Evolutionary conservation across 2,113 vertebrate species (phyloP).

Genomic region (Fukomys damarensis): DNA sequence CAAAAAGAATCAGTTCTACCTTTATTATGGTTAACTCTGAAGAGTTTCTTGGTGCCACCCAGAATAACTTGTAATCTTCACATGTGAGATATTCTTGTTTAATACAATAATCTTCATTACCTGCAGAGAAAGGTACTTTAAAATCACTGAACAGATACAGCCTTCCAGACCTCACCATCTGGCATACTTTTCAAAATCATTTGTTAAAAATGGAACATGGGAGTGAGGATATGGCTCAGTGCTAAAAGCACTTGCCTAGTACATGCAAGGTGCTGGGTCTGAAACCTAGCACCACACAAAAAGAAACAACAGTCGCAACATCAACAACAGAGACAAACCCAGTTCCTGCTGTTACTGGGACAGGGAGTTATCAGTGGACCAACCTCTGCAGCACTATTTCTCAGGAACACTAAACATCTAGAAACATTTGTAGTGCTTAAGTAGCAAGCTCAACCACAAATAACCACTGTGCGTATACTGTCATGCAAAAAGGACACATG

Average conservation of each 20-base stretch:
- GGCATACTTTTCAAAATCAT: conserved; percentile 53
- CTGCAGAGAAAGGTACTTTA: conserved; percentile 80
- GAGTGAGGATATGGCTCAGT: background rate
- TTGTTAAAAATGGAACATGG: conserved; percentile 44
- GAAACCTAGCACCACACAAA: background rate
- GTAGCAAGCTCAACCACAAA: conserved; percentile 37
- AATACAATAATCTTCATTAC: conserved; percentile 84
- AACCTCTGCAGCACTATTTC: conserved; percentile 8
- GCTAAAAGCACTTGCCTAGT: background rate
- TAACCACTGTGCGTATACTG: conserved; percentile 9
- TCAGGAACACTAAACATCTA: background rate
- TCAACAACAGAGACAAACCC: background rate
- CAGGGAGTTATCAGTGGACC: background rate
- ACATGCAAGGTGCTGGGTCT: background rate
- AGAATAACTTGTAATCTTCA: conserved; percentile 85
- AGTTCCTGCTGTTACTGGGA: conserved; percentile 1
- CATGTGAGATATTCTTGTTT: conserved; percentile 82
- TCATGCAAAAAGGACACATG: background rate
- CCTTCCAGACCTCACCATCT: background rate
- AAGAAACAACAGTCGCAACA: background rate
- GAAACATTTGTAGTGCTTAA: background rate
- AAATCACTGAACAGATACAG: conserved; percentile 28
- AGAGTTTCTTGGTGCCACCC: conserved; percentile 77
- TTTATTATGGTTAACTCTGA: conserved; percentile 83
- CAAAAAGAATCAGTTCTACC: conserved; percentile 79